A percentile compares a stretch with the other conserved stretches of the same genome.
phyloP scores from a whole-genome alignment of 2,113 vertebrate genomes.

The Tauraco erythrolophus region DNA sequence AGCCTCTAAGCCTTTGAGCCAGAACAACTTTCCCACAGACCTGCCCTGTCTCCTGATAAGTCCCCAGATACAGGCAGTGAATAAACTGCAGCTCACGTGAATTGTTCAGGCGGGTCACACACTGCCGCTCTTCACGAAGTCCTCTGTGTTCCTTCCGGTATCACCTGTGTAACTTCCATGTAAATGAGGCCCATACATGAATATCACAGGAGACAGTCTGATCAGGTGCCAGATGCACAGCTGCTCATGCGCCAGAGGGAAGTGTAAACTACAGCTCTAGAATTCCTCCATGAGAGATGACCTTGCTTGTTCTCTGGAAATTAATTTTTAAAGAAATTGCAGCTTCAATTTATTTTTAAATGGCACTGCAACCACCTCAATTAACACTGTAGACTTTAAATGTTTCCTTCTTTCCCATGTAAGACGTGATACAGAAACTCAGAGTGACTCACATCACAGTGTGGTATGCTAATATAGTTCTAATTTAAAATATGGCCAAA shows the following conservation, averaged over 20 bases:
- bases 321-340: not conserved
- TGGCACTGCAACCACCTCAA: not conserved
- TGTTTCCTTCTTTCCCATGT: not conserved
- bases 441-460: not conserved
- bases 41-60: not conserved
- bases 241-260: not conserved
- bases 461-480: not conserved
- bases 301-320: not conserved
- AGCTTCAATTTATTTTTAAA: not conserved
- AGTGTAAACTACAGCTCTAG: not conserved
- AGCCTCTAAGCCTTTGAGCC: not conserved
- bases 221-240: not conserved
- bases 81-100: not conserved
- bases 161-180: not conserved
- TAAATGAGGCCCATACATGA: not conserved
- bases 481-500: not conserved
- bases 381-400: not conserved
- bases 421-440: not conserved
- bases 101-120: not conserved
- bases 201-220: not conserved
- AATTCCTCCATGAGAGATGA: not conserved
- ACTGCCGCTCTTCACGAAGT: not conserved
- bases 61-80: not conserved
- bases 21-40: not conserved
- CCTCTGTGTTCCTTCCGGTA: not conserved